Evolutionary conservation across 2,113 vertebrate genomes (phyloP), one percentile per base, ranked within the genome.

Genomic region (Phoenicopterus ruber): DNA sequence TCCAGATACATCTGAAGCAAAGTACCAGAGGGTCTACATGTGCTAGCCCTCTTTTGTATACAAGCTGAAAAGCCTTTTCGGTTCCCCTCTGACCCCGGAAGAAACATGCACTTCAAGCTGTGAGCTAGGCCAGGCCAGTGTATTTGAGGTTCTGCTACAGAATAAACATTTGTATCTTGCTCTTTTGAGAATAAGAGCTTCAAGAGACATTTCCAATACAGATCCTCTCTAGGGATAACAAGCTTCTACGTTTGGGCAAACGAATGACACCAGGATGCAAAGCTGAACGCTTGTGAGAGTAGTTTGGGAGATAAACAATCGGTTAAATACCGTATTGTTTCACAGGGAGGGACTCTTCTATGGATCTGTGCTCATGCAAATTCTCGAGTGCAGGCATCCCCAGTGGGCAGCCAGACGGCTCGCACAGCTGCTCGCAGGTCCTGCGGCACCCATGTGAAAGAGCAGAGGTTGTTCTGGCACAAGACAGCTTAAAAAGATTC

Each of bases 71-170:
- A 89, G 80, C 61, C 87, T 94, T 93, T 95, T 95, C 88, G 61
- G 22, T 82, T 95, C 86, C 92, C 94, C 84, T 87, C 92, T 87
- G 82, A 70, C 78, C 88, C 97, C 97, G 94, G 88, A 97, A 98
- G 98, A 98, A 98, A 98, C 99, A 99, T 99, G 98, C 99, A 99
- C 97, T 97, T 99, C 98, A 99, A 99, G 98, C 99, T 98, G 98
- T 98, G 98, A 99, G 98, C 98, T 99, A 98, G 99, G 99, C 98
- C 98, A 98, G 97, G 98, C 98, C 98, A 98, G 97, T 98, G 97
- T 98, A 97, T 98, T 99, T 99, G 99, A 99, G 99, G 98, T 99
- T 99, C 99, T 99, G 99, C 99, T 99, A 99, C 99, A 99, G 98
- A 99, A 94, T 34, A 83, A 94, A 77, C 28, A 40, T 58, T 82